Base-by-base conservation (phyloP, 2,888 invertebrate genomes). In the Leptura quadrifasciata region DNA sequence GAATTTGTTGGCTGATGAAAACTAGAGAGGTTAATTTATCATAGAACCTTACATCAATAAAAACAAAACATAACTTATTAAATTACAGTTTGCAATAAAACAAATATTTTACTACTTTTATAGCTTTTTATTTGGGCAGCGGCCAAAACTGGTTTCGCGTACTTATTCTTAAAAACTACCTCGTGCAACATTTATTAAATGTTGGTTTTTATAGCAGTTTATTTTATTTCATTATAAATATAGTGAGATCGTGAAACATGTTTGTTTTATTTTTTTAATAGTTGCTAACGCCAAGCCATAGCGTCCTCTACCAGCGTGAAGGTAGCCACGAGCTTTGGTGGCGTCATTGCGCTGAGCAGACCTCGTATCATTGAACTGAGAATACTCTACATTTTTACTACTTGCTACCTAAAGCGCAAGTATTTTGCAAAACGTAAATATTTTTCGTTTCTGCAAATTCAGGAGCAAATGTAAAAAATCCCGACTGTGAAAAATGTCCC, bases 181-280 rank as follows among this genome's bases (percentile, higher is more conserved):
- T 69, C 35, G 69, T 69, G 60, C 69, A 58, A 69, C 69, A 69
- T 58, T 69, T 47, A 58, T 35, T 58, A 57, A 57, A 57, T 21
- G 39, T 20, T 27, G 69, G 31, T 69, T 58, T 58, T 69, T 18
- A 24, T 55, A 69, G 57, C 31, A 17, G 21, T 39, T 35, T 39
- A 27, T 57, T 54, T 31, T 55, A n/a, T 55, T 35, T 54, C 17
- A 21, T 54, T 21, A 18, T 21, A 57, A 57, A 57, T 12, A 21
- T 47, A n/a, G n/a, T 47, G 57, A 10, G 9, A 12, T 21, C 57
- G 4, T 20, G 57, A 20, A 21, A 21, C 15, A 57, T n/a, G n/a
- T 47, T n/a, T 47, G 17, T 31, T 31, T 31, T 6, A 31, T n/a
- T 47, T 47, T 47, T 47, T n/a, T 15, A n/a, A 47, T 6, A 12